Base-by-base conservation (phyloP, 2,113 vertebrate genomes). In the Tenrec ecaudatus region DNA sequence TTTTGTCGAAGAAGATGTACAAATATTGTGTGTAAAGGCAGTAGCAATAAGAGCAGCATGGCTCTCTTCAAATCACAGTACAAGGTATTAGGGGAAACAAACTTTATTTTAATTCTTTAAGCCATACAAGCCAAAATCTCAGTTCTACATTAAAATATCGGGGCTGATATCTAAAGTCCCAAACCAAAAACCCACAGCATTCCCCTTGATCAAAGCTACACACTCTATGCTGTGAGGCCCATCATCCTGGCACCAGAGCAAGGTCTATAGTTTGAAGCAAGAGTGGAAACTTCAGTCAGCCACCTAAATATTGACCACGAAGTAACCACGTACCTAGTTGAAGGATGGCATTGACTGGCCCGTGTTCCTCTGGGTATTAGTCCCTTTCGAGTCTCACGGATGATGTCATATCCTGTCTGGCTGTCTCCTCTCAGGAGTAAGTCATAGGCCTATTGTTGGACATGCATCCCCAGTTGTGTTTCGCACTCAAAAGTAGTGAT, bases 91-190 rank as follows among this genome's bases (percentile, higher is more conserved):
- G 85, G 36, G 47, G 43, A 90, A 94, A 84, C 29, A 91, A n/a
- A 83, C 40, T 66, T 89, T 69, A 36, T 33, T 83, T 89, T 79
- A 86, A 79, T 66, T 60, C 66, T 64, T 82, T 57, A 93, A 95
- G 85, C n/a, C 58, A 62, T 64, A 90, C 10, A 94, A 83, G 64
- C 38, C 64, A 58, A 71, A 96, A 86, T 87, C 71, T 86, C 43
- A 92, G 38, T 78, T 91, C 76, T 68, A 76, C 86, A 68, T 57
- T 91, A 73, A 89, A 89, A 47, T 15, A 64, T 10, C 29, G 20
- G 79, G 31, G 29, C 36, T 86, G 29, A 79, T 7, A 80, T 43
- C 40, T 78, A 66, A 87, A 40, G 68, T 82, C n/a, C 73, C 57
- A 27, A 86, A 82, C 6, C 60, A 57, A 88, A 85, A 76, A 69